Conservation (phyloP, 2,113 vertebrate species). For the Lamprotornis superbus region DNA sequence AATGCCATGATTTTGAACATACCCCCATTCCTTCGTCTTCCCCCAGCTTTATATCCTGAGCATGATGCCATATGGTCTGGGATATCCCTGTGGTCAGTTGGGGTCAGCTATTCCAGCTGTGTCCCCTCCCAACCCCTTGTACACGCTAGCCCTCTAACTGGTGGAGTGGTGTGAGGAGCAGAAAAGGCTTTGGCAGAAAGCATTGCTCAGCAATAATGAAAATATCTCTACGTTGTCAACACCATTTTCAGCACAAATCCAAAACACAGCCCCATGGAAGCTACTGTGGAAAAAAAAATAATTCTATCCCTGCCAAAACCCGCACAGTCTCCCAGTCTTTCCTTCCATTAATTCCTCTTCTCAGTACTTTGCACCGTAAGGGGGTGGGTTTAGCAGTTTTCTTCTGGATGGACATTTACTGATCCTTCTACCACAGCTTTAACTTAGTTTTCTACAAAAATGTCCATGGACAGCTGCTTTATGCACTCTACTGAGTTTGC, state of each 20-base stretch:
- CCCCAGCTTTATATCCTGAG: not conserved
- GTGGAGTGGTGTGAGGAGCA: not conserved
- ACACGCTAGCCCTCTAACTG: not conserved
- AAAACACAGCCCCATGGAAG: not conserved
- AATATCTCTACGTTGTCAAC: not conserved
- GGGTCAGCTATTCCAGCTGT: not conserved
- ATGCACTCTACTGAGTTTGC: not conserved
- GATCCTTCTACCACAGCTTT: not conserved
- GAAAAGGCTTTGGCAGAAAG: not conserved
- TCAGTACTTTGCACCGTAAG: not conserved
- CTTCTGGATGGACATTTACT: not conserved
- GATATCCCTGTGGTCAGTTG: not conserved
- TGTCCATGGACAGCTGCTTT: not conserved
- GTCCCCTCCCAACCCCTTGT: not conserved
- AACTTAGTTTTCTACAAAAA: not conserved
- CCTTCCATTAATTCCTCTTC: not conserved
- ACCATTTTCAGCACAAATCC: not conserved
- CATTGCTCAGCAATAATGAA: not conserved
- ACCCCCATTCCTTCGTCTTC: rapidly evolving
- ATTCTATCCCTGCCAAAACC: not conserved
- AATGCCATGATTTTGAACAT: not conserved
- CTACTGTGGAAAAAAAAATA: not conserved
- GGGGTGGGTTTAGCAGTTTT: not conserved
- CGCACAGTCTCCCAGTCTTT: not conserved
- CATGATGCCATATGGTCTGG: not conserved